Evolutionary conservation across 23 tunicate genomes (phyloP).

Genomic region (Diplosoma virens): DNA sequence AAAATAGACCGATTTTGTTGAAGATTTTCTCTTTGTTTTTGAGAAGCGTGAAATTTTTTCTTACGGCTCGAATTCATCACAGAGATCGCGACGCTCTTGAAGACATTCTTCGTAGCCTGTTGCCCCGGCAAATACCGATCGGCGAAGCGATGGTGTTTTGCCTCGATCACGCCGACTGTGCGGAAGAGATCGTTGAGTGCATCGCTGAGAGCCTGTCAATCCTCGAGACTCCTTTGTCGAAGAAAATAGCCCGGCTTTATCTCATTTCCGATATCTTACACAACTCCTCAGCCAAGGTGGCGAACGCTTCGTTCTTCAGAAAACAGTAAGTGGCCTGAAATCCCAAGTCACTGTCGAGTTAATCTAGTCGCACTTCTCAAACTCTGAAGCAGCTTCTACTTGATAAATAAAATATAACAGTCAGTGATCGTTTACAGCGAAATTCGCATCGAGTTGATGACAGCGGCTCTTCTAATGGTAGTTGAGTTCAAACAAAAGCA

Average conservation of each 20-base stretch:
- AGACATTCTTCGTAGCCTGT: slow-evolving; percentile 73
- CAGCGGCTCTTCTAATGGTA: no score
- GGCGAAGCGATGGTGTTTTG: slow-evolving; percentile 95
- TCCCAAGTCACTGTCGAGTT: no score
- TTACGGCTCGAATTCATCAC: background rate
- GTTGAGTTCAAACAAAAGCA: no score
- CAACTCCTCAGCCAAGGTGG: slow-evolving; percentile 91
- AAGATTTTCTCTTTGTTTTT: no score
- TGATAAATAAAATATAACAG: no score
- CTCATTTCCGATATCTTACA: slow-evolving; percentile 86
- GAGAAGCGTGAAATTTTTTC: no score
- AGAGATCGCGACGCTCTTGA: slow-evolving; percentile 88
- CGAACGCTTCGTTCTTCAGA: slow-evolving; percentile 90
- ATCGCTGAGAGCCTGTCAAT: slow-evolving; percentile 80
- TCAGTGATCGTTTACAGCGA: no score
- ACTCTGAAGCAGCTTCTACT: no score
- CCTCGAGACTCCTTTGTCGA: slow-evolving; percentile 82
- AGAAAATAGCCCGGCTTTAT: slow-evolving; percentile 84
- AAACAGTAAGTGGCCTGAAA: slow-evolving; percentile 81
- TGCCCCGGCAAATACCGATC: slow-evolving; percentile 69
- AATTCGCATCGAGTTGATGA: no score
- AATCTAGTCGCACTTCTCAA: no score
- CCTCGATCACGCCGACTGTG: slow-evolving; percentile 85
- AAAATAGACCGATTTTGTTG: no score
- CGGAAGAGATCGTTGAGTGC: slow-evolving; percentile 95